phyloP scores from a whole-genome alignment of 1,140 invertebrate genomes.

The Muscidifurax raptorellus region DNA sequence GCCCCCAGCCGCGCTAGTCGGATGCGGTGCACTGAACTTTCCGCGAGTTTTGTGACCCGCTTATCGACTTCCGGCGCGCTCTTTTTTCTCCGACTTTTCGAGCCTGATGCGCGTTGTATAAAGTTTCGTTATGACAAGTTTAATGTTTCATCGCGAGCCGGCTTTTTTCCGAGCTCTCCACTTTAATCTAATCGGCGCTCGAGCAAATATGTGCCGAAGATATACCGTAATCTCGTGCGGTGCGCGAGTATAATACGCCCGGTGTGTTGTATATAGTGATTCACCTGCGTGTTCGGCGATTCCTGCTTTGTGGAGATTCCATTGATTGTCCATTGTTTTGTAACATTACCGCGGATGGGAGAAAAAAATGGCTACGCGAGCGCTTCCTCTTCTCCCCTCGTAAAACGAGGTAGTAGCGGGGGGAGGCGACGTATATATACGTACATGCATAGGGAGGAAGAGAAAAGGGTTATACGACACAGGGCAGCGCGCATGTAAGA shows the following conservation, averaged over 20 bases:
- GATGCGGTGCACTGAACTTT: not conserved
- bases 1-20: no score
- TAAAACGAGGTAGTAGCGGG: not conserved
- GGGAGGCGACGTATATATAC: not conserved
- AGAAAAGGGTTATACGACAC: not conserved
- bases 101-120: not conserved
- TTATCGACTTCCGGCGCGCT: not conserved
- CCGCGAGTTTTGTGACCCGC: not conserved
- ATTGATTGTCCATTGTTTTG: not conserved
- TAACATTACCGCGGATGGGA: not conserved
- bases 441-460: not conserved
- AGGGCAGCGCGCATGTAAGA: not conserved
- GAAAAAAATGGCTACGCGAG: not conserved
- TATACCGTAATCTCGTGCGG: slow-evolving; percentile 28
- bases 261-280: not conserved
- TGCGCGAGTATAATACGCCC: not conserved
- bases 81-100: not conserved
- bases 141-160: not conserved
- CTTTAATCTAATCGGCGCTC: slow-evolving; percentile 50
- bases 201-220: slow-evolving; percentile 49
- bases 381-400: not conserved
- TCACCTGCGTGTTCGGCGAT: not conserved
- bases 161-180: not conserved
- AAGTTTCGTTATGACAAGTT: slow-evolving; percentile 5
- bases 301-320: not conserved